Conservation (phyloP, 2,113 vertebrate genomes). For the Ophthalmolycus amberensis region DNA sequence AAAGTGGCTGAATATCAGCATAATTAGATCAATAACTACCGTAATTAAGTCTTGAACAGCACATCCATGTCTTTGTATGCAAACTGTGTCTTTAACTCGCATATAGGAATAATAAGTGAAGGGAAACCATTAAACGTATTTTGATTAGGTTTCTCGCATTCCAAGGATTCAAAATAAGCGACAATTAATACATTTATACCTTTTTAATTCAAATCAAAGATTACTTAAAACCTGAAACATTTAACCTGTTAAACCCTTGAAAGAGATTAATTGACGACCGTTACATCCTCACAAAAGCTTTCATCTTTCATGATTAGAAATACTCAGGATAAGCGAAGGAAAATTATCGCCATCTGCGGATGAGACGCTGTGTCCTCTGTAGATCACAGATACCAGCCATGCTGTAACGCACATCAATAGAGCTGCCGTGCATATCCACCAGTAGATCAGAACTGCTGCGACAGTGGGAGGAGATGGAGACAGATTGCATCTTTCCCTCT, state of each 20-base stretch:
- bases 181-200: neutral
- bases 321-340: neutral
- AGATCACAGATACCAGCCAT: conserved; percentile 41
- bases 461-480: conserved; percentile 64
- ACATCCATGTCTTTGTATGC: conserved; percentile 6
- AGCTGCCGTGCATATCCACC: conserved; percentile 41
- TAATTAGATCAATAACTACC: conserved; percentile 49
- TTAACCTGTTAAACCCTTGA: neutral
- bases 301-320: conserved; percentile 24
- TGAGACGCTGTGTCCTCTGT: conserved; percentile 21
- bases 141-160: conserved; percentile 5
- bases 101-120: conserved; percentile 4
- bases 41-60: conserved; percentile 41
- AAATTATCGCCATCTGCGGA: conserved; percentile 20
- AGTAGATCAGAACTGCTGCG: conserved; percentile 53
- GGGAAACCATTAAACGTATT: neutral
- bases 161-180: neutral
- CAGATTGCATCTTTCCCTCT: conserved; percentile 58
- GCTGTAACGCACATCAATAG: conserved; percentile 41
- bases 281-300: neutral
- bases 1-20: conserved; percentile 42
- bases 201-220: neutral
- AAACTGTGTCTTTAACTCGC: conserved; percentile 17
- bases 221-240: neutral
- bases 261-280: neutral